Conservation (phyloP, 2,797 vertebrate species). For the Hybognathus amarus region DNA sequence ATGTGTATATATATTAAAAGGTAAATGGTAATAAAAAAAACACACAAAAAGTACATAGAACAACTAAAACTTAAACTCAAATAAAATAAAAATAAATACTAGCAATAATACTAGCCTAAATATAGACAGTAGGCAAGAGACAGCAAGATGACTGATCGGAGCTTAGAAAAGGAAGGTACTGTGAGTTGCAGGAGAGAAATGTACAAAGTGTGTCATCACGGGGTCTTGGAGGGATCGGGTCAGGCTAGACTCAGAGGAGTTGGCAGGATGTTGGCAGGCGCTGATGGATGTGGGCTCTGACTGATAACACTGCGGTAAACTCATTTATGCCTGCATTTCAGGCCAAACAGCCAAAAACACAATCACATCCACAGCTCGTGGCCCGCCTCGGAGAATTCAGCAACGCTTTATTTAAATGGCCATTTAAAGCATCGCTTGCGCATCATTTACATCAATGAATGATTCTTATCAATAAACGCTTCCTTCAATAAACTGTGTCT, state of each 20-base stretch:
- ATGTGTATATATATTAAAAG: too few species aligned
- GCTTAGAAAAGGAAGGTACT: not conserved
- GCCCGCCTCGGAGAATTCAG: slow-evolving; percentile 22
- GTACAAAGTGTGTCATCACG: not conserved
- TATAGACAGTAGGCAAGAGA: too few species aligned
- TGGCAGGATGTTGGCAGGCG: slow-evolving; percentile 27
- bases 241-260: not conserved
- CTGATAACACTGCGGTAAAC: slow-evolving; percentile 49
- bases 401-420: slow-evolving; percentile 18
- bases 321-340: slow-evolving; percentile 27
- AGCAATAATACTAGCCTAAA: not conserved
- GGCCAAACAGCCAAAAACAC: slow-evolving; percentile 27
- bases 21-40: too few species aligned
- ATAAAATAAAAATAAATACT: not conserved
- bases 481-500: slow-evolving; percentile 21
- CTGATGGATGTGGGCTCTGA: slow-evolving; percentile 28
- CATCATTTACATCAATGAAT: slow-evolving; percentile 32
- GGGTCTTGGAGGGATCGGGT: slow-evolving; percentile 9
- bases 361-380: not conserved
- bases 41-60: not conserved
- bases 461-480: slow-evolving; percentile 36
- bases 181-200: slow-evolving; percentile 9
- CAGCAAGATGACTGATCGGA: not conserved
- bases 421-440: slow-evolving; percentile 15
- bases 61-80: not conserved